Conservation (phyloP, 2,797 vertebrate species). For the Leptatherina wallacei region DNA sequence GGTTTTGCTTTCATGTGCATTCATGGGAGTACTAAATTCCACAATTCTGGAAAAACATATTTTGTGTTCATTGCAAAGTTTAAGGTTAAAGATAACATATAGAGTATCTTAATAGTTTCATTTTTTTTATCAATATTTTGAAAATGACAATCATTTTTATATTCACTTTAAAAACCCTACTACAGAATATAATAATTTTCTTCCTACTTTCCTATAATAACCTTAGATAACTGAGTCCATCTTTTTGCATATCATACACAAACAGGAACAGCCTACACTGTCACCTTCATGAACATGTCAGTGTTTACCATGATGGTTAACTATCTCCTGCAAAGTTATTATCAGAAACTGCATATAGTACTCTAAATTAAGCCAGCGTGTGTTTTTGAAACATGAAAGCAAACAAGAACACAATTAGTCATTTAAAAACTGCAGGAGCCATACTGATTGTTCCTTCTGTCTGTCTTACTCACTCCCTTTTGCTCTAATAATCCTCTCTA, state of each 20-base stretch:
- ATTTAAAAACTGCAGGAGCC: background rate
- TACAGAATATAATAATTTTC: background rate
- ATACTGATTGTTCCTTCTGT: constrained; percentile 15
- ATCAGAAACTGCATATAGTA: too few relatives aligned
- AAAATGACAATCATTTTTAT: background rate
- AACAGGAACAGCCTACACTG: background rate
- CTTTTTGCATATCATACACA: background rate
- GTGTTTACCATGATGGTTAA: background rate
- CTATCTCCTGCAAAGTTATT: too few relatives aligned
- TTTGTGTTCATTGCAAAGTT: constrained; percentile 12
- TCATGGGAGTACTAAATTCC: constrained; percentile 20
- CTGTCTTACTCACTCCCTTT: constrained; percentile 23
- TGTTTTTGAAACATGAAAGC: too few relatives aligned
- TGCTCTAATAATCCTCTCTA: constrained; percentile 11
- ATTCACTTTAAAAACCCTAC: background rate
- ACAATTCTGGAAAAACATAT: constrained; percentile 17
- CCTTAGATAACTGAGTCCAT: background rate
- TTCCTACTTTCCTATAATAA: background rate
- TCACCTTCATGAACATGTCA: background rate
- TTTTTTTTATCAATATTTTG: background rate
- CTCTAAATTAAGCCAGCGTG: too few relatives aligned
- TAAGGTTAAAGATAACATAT: background rate
- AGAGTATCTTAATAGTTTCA: background rate
- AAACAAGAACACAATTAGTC: too few relatives aligned
- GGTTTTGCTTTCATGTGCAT: constrained; percentile 44